Base-by-base conservation (phyloP, 2,797 vertebrate genomes). In the Lagothrix lagotricha region DNA sequence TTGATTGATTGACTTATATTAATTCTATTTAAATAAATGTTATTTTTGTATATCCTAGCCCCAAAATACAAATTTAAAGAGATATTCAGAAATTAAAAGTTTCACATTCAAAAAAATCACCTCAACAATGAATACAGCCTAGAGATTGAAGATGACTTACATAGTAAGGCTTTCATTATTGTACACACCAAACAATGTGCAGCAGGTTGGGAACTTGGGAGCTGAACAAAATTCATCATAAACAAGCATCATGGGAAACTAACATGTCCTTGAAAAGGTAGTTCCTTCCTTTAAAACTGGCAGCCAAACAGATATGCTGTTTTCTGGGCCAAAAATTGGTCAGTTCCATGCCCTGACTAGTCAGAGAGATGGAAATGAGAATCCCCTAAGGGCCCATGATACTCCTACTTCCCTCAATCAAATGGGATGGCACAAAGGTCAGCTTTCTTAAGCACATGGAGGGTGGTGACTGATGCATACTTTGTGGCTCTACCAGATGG, bases 31-130 rank as follows among this genome's bases (percentile, higher is more conserved):
- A 90, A 83, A 41, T 64, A 67, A 24, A 24, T 46, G 1, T 19
- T 90, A 85, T 97, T 97, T 96, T 96, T 93, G 28, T 93, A 91
- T 77, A 82, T 81, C 30, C 15, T 92, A 83, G 52, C 44, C 72
- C 94, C 73, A 85, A 92, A 85, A 80, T 75, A 94, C 41, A 52
- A 20, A 50, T 36, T 17, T 86, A 73, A 28, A 28, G 75, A 93
- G 57, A 28, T 90, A 76, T 30, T 90, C 28, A 80, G 77, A 91
- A 94, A 88, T 88, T 88, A 94, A 94, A 88, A 75, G 19, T 79
- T 79, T 50, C 30, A 50, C 30, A n/a, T 7, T 79, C 46, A 33
- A n/a, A 46, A 79, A 50, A 50, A 50, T n/a, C 30, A 11, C 8
- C 30, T 54, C 76, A 24, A 79, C 4, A 89, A 41, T 93, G 54